phyloP scores from a whole-genome alignment of 2,888 invertebrate species.

The Drosophila paramelanica region DNA sequence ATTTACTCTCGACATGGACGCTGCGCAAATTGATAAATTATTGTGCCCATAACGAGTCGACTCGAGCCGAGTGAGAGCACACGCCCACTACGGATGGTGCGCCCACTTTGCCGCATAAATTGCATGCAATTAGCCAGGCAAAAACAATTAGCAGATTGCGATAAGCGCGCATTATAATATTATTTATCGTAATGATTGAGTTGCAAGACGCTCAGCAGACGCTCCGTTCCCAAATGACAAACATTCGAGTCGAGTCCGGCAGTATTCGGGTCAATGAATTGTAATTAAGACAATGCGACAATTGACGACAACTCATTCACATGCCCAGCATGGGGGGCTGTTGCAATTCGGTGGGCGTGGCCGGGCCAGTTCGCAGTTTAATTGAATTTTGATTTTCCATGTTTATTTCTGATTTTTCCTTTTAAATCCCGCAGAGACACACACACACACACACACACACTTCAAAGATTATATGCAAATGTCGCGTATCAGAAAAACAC shows the following conservation, averaged over 20 bases:
- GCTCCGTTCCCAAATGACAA: conserved; percentile 26
- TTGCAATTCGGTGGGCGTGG: conserved; percentile 31
- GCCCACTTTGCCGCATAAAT: conserved; percentile 45
- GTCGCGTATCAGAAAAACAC: conserved; percentile 66
- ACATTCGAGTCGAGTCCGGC: conserved; percentile 32
- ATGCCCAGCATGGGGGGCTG: not conserved
- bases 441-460: conserved; percentile 2
- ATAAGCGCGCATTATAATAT: conserved; percentile 62
- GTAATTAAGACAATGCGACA: conserved; percentile 44
- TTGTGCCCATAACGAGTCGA: conserved; percentile 21
- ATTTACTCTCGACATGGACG: conserved; percentile 58
- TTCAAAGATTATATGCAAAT: conserved; percentile 44
- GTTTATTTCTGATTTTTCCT: not conserved
- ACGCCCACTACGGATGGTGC: conserved; percentile 12
- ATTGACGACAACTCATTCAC: conserved; percentile 48
- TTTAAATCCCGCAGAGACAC: conserved; percentile 10
- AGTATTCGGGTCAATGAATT: conserved; percentile 41
- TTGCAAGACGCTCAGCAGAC: conserved; percentile 26
- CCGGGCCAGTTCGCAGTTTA: conserved; percentile 5
- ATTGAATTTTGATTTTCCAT: conserved; percentile 3
- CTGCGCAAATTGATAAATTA: conserved; percentile 78
- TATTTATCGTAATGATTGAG: conserved; percentile 63
- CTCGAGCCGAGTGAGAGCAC: not conserved
- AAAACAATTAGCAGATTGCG: conserved; percentile 73
- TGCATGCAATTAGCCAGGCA: conserved; percentile 70